Percentiles rank a stretch among this genome's conserved stretches.
These are phyloP conservation scores for Archocentrus centrarchus DNA, from an alignment of 2,113 vertebrate genomes.

Conservation along the genomic window DNA sequence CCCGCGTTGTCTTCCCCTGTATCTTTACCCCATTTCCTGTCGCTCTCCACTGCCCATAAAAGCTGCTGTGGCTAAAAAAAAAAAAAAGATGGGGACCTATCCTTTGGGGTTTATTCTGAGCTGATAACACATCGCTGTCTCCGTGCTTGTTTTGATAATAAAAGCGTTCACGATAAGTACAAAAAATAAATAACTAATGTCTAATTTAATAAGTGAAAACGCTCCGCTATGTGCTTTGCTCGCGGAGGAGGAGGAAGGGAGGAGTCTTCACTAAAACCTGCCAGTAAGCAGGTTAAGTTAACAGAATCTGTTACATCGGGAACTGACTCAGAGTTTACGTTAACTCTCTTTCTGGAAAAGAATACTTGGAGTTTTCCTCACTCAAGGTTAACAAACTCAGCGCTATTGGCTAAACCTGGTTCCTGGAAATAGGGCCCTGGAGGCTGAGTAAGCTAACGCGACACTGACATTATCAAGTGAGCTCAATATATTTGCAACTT, in stretches of 20 bases:
- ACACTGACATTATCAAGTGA: constrained; percentile 19
- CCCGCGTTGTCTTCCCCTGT: no score
- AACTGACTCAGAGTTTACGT: background rate
- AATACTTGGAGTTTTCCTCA: background rate
- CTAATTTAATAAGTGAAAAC: background rate
- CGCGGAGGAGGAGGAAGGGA: background rate
- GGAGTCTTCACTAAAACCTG: background rate
- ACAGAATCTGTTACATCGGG: background rate
- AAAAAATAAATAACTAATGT: background rate
- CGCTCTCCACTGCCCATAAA: no score
- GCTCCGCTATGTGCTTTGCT: background rate
- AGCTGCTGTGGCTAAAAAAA: no score
- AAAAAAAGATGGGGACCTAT: no score
- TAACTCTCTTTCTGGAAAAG: background rate
- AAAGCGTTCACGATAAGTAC: background rate
- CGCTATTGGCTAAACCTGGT: background rate
- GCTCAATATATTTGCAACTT: background rate
- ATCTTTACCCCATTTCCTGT: no score
- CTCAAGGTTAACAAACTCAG: background rate
- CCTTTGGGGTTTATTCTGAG: background rate
- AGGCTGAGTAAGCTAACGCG: constrained; percentile 22
- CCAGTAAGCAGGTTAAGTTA: background rate
- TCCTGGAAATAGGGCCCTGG: background rate
- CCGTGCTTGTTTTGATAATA: background rate
- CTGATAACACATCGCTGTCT: background rate